Base-by-base conservation (phyloP, 1,140 invertebrate genomes). In the Mercenaria mercenaria region DNA sequence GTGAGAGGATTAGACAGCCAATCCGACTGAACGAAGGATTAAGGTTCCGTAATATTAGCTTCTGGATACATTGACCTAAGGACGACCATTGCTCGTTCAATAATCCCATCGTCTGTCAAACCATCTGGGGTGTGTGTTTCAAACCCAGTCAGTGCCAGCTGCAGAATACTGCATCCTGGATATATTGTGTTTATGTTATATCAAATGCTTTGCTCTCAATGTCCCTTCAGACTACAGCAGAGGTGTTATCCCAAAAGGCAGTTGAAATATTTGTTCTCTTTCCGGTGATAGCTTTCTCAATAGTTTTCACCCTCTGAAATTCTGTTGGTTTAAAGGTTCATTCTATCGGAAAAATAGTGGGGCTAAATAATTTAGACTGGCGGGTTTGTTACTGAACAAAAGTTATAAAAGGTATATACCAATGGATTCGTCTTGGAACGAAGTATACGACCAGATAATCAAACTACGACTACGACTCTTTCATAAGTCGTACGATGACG, bases 161-260 rank as follows among this genome's bases (percentile, higher is more conserved):
- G 82, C 2, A 84, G 26, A 0, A 84, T 84, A n/a, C 52, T 84
- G 32, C 59, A 84, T 32, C 64, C 61, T 18, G 82, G 82, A 50
- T 43, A 59, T 15, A 52, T 29, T 6, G 13, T 32, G 67, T 84
- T 72, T 23, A 84, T 23, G n/a, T 85, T 85, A 1, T 29, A 32
- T 29, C 64, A 85, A 26, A 26, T 50, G 34, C 47, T 50, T 1
- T 74, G 6, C 23, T 76, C 32, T 0, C 50, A 18, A 20, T 67
- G 41, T 34, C 26, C 34, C 3, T 43, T n/a, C 0, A 69, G 6
- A 85, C 0, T 32, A 85, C 0, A 13, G 29, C 37, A 0, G 15
- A 26, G 0, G 18, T 37, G 37, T 85, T 23, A 39, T 76, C 83
- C 83, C 83, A 85, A 56, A 85, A 85, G 1, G 43, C 39, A 13